Conservation (phyloP, 2,113 vertebrate genomes). For the Leptocoma aspasia region DNA sequence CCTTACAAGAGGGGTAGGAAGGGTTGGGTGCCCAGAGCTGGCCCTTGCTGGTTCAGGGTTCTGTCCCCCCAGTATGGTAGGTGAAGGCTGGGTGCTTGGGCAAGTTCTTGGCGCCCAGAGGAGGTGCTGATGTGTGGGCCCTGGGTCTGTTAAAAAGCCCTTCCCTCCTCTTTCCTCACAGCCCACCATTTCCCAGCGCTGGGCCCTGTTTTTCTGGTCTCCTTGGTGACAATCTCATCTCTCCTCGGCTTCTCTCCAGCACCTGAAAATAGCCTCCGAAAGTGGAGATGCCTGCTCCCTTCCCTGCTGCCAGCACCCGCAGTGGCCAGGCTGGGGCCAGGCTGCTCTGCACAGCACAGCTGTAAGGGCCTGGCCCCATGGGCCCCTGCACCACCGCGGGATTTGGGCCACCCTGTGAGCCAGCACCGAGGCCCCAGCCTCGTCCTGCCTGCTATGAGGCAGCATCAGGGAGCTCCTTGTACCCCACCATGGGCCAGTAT, state of each 20-base stretch:
- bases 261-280: constrained; percentile 62
- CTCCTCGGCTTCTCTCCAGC: constrained; percentile 55
- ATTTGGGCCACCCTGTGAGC: not conserved
- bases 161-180: not conserved
- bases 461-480: not conserved
- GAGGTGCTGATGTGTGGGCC: not conserved
- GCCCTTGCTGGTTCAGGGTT: not conserved
- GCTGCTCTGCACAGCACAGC: not conserved
- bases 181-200: not conserved
- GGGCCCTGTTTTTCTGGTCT: constrained; percentile 38
- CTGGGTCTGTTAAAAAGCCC: not conserved
- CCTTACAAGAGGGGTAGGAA: not conserved
- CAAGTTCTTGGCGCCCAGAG: too few species aligned
- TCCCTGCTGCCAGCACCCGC: not conserved
- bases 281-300: constrained; percentile 46
- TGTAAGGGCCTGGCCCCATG: not conserved
- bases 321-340: not conserved
- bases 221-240: constrained; percentile 55
- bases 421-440: not conserved
- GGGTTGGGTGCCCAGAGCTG: not conserved
- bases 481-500: fast-evolving
- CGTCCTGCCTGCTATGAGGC: not conserved
- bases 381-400: not conserved
- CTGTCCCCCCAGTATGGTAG: fast-evolving
- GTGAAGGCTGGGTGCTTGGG: too few species aligned